Base-by-base conservation (phyloP, 2,113 vertebrate genomes). In the Phoxinus phoxinus region DNA sequence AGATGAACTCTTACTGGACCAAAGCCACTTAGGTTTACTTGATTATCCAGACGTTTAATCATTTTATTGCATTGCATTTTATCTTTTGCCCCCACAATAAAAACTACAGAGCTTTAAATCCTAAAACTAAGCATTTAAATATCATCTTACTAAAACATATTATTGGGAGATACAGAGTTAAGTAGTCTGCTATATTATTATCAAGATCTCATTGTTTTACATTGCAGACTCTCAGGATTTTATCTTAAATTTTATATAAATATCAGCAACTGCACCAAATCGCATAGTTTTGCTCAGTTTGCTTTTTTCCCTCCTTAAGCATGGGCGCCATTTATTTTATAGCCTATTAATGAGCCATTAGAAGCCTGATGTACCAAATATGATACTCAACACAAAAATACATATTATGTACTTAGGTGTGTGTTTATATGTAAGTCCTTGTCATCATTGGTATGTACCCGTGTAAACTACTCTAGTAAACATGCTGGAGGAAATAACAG, bases 401-500 rank as follows among this genome's bases (percentile, higher is more conserved):
- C 37, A 41, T 4, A 9, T 41, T 41, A 0, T 35, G 32, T 35
- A 35, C 32, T 35, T 15, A 9, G 21, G 11, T 67, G 8, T 53
- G 25, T 67, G 56, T 86, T 69, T 75, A 35, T 63, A 25, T 61
- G 21, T 75, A 74, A 30, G 41, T 72, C 19, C 69, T 76, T 86
- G 69, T 19, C 61, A 35, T 84, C 46, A 61, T 58, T 84, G 86
- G 83, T 76, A 86, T 87, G 89, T 71, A 63, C 51, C 73, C 79
- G 32, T 85, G 79, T 88, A 87, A 89, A 89, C 84, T 76, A 48
- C 61, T 69, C 84, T 72, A 73, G 74, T 79, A 86, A 79, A 83
- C 84, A 88, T 30, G 8, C 7, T 48, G 53, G 58, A 17, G 12
- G 27, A 76, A 78, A 69, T 74, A 80, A 83, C 51, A 48, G 11